Evolutionary conservation across 1,140 invertebrate species (phyloP), one percentile per base, ranked within the genome.

Genomic region (Andrena cerasifolii): DNA sequence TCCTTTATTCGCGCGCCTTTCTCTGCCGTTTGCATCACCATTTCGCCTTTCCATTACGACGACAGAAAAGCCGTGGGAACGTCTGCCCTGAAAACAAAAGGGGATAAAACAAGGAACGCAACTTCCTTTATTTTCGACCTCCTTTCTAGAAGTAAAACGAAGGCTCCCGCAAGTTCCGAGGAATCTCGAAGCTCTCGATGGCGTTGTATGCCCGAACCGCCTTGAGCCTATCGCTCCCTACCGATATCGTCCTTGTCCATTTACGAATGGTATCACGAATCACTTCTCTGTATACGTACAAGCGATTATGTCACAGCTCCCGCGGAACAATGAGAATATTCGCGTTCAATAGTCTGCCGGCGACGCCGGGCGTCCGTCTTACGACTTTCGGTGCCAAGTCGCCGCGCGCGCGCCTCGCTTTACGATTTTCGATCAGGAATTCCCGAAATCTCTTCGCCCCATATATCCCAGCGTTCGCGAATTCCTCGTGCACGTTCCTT

Each of bases 251-350:
- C 10, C 24, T 10, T 6, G 47, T 16, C 62, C 28, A 40, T 33
- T 54, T 16, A n/a, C 10, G 0, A 31, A 14, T 6, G 2, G 12
- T 33, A 43, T 49, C 40, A 10, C 40, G 28, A n/a, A 74, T 74
- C 71, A 36, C 8, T 18, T 43, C 16, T 31, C 33, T 10, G 31
- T 28, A 5, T 49, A 12, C n/a, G 36, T 58, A 16, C 16, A 47
- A 4, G 18, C n/a, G 40, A 58, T 67, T n/a, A 53, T 75, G 61
- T 68, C 73, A 75, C 26, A 7, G 33, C 12, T 54, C 26, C 10
- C 28, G n/a, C 3, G 33, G 21, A 68, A 68, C 62, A 75, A 56
- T 58, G 5, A 33, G 62, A n/a, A 24, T 33, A 47, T 67, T 31
- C 73, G 28, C 24, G 40, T 36, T 47, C 36, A 24, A 68, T 26